Conservation (phyloP, 2,888 invertebrate genomes). For the Amphipoea oculea region DNA sequence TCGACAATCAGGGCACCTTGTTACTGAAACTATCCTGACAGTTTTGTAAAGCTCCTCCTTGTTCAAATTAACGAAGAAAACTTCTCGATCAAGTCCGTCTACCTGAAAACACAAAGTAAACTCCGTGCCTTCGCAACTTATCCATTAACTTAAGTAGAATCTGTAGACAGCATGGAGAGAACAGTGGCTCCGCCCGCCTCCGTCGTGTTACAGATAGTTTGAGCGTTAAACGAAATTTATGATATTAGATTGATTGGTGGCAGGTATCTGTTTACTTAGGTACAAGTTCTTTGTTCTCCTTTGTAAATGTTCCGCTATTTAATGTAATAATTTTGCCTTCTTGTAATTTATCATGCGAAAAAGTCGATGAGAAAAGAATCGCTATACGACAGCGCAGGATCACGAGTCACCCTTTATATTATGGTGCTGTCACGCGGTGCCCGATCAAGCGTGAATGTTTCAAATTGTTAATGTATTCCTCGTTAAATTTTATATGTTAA, state of each 20-base stretch:
- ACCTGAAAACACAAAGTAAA: constrained; percentile 90
- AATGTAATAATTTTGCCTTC: constrained; percentile 35
- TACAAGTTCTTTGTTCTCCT: constrained; percentile 53
- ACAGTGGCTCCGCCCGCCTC: constrained; percentile 76
- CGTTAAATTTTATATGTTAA: constrained; percentile 55
- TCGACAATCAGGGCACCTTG: constrained; percentile 74
- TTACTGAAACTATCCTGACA: constrained; percentile 83
- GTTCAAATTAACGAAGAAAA: constrained; percentile 90
- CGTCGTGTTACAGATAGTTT: constrained; percentile 81
- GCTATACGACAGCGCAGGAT: constrained; percentile 66
- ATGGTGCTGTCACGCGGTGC: constrained; percentile 71
- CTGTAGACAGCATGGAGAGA: constrained; percentile 88
- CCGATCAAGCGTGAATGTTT: constrained; percentile 68
- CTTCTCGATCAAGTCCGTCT: constrained; percentile 89
- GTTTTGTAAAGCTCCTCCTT: constrained; percentile 86
- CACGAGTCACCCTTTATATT: constrained; percentile 77
- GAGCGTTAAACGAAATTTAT: constrained; percentile 85
- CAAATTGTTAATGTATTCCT: constrained; percentile 61
- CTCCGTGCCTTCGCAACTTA: constrained; percentile 89
- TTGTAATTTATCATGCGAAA: constrained; percentile 66
- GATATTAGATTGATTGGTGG: constrained; percentile 81
- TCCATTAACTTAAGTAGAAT: constrained; percentile 91
- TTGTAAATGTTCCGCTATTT: constrained; percentile 47
- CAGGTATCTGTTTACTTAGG: constrained; percentile 66
- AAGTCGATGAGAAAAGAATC: constrained; percentile 69